Conservation (phyloP, 2,113 vertebrate species). For the rabbit (Oryctolagus cuniculus) region DNA sequence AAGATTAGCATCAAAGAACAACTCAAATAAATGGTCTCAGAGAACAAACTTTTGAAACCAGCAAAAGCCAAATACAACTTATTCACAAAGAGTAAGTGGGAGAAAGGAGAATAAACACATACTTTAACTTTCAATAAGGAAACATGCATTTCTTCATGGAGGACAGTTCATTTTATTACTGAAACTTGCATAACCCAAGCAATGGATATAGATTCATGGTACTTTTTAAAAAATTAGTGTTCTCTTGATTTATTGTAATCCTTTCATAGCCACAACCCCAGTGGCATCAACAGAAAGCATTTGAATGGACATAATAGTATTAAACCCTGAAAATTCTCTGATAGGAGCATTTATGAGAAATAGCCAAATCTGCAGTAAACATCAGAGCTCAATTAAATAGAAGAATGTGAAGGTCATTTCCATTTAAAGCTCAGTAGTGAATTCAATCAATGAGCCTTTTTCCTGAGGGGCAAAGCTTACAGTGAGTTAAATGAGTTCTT, state of each 20-base stretch:
- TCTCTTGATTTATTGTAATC: constrained; percentile 51
- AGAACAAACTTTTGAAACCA: neutral
- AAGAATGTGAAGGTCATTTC: constrained; percentile 28
- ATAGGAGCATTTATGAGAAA: constrained; percentile 61
- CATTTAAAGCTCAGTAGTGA: constrained; percentile 22
- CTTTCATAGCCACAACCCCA: neutral
- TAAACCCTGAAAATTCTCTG: constrained; percentile 50
- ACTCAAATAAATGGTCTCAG: neutral
- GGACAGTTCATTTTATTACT: constrained; percentile 55
- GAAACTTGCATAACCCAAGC: constrained; percentile 17
- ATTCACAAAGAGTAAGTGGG: neutral
- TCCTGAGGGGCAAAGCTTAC: constrained; percentile 40
- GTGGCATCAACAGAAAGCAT: constrained; percentile 27
- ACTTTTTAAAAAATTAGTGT: constrained; percentile 47
- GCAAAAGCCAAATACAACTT: constrained; percentile 9
- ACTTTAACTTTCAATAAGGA: constrained; percentile 29
- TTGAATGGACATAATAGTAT: neutral
- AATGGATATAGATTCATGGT: neutral
- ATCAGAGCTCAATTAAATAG: constrained; percentile 29
- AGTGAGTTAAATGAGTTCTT: constrained; percentile 67
- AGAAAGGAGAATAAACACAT: constrained; percentile 40
- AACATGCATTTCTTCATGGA: neutral
- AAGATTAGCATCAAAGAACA: constrained; percentile 17
- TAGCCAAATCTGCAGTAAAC: constrained; percentile 59
- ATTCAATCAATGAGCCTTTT: constrained; percentile 66